Percentiles rank a stretch among this genome's conserved stretches.
These are phyloP conservation scores for Homarus gammarus DNA, from an alignment of 2,888 invertebrate genomes.

Conservation along the genomic window DNA sequence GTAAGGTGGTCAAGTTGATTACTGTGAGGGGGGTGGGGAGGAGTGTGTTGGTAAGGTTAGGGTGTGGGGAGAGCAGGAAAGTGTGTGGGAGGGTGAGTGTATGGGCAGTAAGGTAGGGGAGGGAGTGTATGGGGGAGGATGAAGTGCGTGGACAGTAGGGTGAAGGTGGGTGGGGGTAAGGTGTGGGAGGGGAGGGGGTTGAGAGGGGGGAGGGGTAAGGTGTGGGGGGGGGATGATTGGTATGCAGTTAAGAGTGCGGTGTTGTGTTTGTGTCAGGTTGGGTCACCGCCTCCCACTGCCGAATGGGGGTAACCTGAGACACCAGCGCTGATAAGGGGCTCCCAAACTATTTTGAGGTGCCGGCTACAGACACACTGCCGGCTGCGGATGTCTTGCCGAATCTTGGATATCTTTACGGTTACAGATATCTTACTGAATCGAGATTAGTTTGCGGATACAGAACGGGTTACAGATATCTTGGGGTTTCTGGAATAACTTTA, in stretches of 20 bases:
- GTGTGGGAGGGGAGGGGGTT: not conserved
- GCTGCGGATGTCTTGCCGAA: too few relatives aligned
- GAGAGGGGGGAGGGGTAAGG: not conserved
- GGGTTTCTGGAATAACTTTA: too few relatives aligned
- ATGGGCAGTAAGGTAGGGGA: not conserved
- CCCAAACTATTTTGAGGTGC: not conserved
- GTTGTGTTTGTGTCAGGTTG: conserved; percentile 20
- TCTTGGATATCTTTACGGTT: too few relatives aligned
- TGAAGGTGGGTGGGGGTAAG: not conserved
- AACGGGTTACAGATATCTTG: too few relatives aligned
- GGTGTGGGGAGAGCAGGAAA: not conserved
- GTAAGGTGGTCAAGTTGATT: too few relatives aligned
- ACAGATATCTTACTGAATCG: too few relatives aligned
- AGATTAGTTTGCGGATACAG: too few relatives aligned
- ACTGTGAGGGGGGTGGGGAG: not conserved
- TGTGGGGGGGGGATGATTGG: not conserved
- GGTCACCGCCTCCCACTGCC: conserved; percentile 24
- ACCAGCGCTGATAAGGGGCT: not conserved
- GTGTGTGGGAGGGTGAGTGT: not conserved
- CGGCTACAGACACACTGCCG: not conserved
- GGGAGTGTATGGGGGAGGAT: not conserved
- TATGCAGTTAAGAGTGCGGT: not conserved
- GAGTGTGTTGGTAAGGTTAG: not conserved
- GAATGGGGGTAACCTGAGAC: not conserved
- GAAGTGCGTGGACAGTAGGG: not conserved